Conservation (phyloP, 2,797 vertebrate species). For the Mareca strepera region DNA sequence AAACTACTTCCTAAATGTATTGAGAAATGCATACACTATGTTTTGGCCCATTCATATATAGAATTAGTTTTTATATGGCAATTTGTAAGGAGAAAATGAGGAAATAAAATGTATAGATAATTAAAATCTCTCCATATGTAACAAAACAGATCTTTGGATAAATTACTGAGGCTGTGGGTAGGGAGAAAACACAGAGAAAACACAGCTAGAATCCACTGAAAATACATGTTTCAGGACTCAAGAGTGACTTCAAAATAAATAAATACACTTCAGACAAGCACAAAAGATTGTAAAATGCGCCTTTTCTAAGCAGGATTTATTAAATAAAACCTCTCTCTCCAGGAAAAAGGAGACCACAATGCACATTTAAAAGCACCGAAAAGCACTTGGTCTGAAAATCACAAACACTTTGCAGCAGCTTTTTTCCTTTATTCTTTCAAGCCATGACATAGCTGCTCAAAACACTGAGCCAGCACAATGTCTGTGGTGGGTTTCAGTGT, state of each 20-base stretch:
- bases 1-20: neutral
- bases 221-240: neutral
- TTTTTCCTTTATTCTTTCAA: neutral
- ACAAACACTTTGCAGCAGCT: neutral
- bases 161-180: neutral
- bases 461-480: neutral
- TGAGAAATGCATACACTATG: neutral
- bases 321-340: neutral
- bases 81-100: neutral
- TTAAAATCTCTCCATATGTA: neutral
- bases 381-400: neutral
- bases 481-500: neutral
- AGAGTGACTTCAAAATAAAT: neutral
- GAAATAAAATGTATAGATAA: neutral
- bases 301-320: neutral
- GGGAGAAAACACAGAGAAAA: neutral
- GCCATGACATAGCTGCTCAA: neutral
- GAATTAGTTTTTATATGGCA: neutral
- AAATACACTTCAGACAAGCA: neutral
- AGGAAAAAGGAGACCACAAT: neutral
- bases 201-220: neutral
- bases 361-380: neutral
- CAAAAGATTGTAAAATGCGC: constrained; percentile 3
- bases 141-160: neutral
- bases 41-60: neutral